Evolutionary conservation across 2,113 vertebrate species (phyloP), one percentile per base, ranked within the genome.

Genomic region (Ctenodactylus gundi): DNA sequence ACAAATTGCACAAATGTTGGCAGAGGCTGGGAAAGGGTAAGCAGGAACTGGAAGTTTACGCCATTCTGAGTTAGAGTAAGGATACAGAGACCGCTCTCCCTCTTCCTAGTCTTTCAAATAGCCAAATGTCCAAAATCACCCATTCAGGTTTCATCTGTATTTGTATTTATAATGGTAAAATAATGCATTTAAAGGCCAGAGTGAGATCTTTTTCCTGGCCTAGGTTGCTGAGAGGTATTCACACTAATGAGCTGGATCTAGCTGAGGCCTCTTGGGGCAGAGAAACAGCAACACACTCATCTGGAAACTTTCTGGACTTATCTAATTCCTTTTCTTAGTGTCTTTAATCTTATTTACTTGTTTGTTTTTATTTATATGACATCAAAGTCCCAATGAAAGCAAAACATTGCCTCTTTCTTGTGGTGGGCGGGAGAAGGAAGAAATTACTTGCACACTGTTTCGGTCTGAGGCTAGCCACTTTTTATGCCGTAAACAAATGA

Each of bases 11-110:
- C 51, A 80, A 46, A n/a, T 39, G 36, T 84, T 93, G 93, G 20
- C 46, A 94, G 88, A 92, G n/a, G 20, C 25, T 86, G 80, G 76
- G 73, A 87, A 93, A 84, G n/a, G 84, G 25, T 46, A 6, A 53
- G 57, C n/a, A 84, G 58, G 20, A 80, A 88, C 70, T 78, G 60
- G 80, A 68, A 81, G 8, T 27, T 80, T 29, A 94, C 39, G 51
- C 1, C 75, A 86, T 39, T 18, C 53, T 77, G 49, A 95, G 67
- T 73, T 85, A 94, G 12, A 85, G 88, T 64, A 44, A 93, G 84
- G 11, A 87, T 34, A 12, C 7, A 27, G 20, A n/a, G 7, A 49
- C 1, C 20, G 89, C 23, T 85, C 75, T 88, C 57, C 34, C 58
- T 78, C n/a, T 57, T 5, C 4, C 18, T 72, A 1, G 75, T 92